phyloP scores from a whole-genome alignment of 2,888 invertebrate species.

The Drosophila rellima region DNA sequence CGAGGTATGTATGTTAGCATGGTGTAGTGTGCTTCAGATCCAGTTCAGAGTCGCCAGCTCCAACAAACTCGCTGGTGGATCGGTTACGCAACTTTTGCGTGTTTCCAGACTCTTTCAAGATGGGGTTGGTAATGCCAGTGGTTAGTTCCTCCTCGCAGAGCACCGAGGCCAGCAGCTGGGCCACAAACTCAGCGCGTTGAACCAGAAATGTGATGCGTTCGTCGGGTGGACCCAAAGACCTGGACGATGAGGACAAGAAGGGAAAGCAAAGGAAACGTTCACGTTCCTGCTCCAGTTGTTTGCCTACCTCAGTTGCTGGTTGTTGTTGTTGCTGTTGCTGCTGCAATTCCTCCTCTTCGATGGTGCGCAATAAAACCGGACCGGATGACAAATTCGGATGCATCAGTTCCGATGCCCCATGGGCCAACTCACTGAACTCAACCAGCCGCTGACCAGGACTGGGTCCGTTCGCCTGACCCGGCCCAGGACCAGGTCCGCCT shows the following conservation, averaged over 20 bases:
- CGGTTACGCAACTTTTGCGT: constrained; percentile 22
- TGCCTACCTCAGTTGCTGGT: constrained; percentile 8
- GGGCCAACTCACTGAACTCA: constrained; percentile 33
- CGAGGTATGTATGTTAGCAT: constrained; percentile 22
- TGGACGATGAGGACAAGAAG: constrained; percentile 27
- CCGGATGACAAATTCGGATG: constrained; percentile 4
- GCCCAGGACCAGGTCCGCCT: constrained; percentile 18
- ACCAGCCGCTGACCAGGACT: constrained; percentile 26
- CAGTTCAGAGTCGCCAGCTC: constrained; percentile 61
- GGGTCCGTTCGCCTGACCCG: neutral
- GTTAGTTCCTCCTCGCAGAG: constrained; percentile 58
- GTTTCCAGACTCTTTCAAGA: neutral
- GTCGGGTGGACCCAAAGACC: constrained; percentile 3
- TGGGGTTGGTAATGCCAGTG: neutral
- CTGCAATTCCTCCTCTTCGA: constrained; percentile 46
- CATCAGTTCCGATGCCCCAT: constrained; percentile 31
- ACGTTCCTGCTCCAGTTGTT: constrained; percentile 43
- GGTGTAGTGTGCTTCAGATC: constrained; percentile 33
- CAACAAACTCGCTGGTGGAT: constrained; percentile 43
- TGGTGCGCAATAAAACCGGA: constrained; percentile 25
- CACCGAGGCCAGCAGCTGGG: constrained; percentile 63
- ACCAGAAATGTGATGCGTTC: constrained; percentile 45
- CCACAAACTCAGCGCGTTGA: constrained; percentile 66
- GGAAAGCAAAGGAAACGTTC: constrained; percentile 52
- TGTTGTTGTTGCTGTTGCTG: constrained; percentile 21